Evolutionary conservation across 2,888 invertebrate species (phyloP), one percentile per base, ranked within the genome.

Genomic region (Scaptomyza flava): DNA sequence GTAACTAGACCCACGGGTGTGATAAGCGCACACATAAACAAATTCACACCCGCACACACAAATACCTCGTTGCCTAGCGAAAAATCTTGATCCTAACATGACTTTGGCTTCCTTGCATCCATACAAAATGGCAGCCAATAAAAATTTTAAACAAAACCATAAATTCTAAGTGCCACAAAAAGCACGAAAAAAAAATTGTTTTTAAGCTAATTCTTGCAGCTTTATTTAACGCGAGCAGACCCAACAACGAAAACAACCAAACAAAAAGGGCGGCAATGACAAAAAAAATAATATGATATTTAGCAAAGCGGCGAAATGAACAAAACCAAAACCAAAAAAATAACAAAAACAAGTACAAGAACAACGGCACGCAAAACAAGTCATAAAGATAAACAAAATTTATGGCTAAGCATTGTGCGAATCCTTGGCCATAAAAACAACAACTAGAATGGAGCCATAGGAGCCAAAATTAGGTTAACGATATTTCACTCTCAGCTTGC

Each of bases 391-490:
- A 78, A 78, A 78, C 72, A 27, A 72, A 75, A 78, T 78, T 78
- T 78, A 78, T 74, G 70, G 76, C 63, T 53, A 53, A 79, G 74
- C 68, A 72, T 79, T 73, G 70, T 68, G 74, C 69, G 70, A 72
- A 79, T 79, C 67, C 70, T 72, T 69, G 59, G 64, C 66, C 56
- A 68, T 59, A 50, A 64, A 67, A 73, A 59, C 59, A 47, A 47
- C 72, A 50, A 50, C 72, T 59, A 59, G 51, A 30, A 46, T 34
- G 60, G 46, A 70, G 45, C 45, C 59, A 45, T 42, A 45, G 61
- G 43, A 70, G 53, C 79, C 76, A 81, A 89, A 89, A 89, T 89
- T 89, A 89, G 89, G 89, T 89, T 89, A 89, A 89, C 89, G 89
- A 89, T 89, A 87, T 84, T 86, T 81, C 83, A 86, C 77, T 86